Conservation (phyloP, 2,888 invertebrate genomes). For the Phymatocera aterrima region DNA sequence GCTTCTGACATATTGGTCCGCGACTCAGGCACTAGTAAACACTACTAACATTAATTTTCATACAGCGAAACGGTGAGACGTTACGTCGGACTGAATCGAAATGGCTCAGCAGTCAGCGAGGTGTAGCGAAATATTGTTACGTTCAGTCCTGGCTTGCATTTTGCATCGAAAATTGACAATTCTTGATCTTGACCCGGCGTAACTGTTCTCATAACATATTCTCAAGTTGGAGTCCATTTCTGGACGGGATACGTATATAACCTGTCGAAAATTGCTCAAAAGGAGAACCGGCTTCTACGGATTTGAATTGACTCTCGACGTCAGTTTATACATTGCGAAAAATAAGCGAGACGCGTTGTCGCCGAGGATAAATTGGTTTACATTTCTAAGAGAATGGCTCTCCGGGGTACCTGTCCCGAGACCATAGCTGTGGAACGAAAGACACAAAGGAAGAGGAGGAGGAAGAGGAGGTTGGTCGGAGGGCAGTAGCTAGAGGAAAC, state of each 20-base stretch:
- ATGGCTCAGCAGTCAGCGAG: no score
- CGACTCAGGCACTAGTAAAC: neutral
- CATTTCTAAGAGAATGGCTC: conserved; percentile 56
- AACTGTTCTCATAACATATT: neutral
- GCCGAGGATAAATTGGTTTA: conserved; percentile 56
- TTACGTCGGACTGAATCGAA: no score
- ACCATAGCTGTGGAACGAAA: conserved; percentile 47
- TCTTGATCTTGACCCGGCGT: no score
- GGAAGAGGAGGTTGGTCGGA: conserved; percentile 41
- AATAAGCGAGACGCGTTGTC: conserved; percentile 44
- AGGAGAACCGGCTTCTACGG: neutral
- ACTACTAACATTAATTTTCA: no score
- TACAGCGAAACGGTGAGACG: no score
- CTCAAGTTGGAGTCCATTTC: neutral
- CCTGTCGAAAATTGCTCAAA: neutral
- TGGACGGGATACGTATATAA: neutral
- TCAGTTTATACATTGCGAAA: conserved; percentile 30
- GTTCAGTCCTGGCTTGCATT: no score
- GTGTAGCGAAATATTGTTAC: no score
- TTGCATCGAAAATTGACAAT: no score
- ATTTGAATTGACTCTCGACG: conserved; percentile 15
- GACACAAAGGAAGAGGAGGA: conserved; percentile 45
- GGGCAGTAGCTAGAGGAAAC: conserved; percentile 46
- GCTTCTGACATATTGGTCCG: neutral
- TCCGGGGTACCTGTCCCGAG: conserved; percentile 52